Evolutionary conservation across 2,797 vertebrate genomes (phyloP), one percentile per base, ranked within the genome.

Genomic region (Sebastes oblongus): DNA sequence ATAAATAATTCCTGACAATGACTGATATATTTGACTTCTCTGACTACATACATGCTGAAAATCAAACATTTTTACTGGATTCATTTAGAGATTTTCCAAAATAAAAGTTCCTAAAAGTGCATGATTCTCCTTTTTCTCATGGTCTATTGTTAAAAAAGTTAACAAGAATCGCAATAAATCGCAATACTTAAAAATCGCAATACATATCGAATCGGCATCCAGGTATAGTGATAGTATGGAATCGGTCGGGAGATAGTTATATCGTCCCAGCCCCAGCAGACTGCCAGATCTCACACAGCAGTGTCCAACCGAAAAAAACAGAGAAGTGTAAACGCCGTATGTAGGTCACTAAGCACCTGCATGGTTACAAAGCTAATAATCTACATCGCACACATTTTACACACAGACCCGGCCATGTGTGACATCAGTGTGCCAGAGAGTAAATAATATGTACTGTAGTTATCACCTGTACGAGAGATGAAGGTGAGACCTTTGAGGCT

Each of bases 311-410:
- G 74, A 50, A 78, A 60, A 60, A 36, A 66, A 66, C 18, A 69
- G 62, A 86, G 50, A 50, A 59, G 55, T 55, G 12, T 56, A 83
- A 77, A 42, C 39, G 39, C 39, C 39, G 39, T 46, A 46, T 93
- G 62, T 94, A 92, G 93, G 93, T 91, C 94, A 92, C 32, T 46
- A 78, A 91, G 75, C 87, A 93, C 90, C 90, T 94, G 93, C 73
- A 72, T 78, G 73, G 77, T 89, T 91, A 79, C 72, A 89, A 90
- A 80, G 75, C 87, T 88, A 92, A 89, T 85, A 78, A 88, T 89
- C 82, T 60, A 71, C 84, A 85, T 72, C 65, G 85, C 70, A 81
- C 50, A 60, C 72, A 46, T 16, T 9, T 24, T 32, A 25, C 24
- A 8, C 16, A 50, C 59, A 20, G 5, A 66, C 64, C 13, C 1